Percentiles rank a stretch among this genome's conserved stretches.
These are phyloP conservation scores for Pachypanchax playfairii DNA, from an alignment of 2,113 vertebrate genomes.

Conservation along the genomic window DNA sequence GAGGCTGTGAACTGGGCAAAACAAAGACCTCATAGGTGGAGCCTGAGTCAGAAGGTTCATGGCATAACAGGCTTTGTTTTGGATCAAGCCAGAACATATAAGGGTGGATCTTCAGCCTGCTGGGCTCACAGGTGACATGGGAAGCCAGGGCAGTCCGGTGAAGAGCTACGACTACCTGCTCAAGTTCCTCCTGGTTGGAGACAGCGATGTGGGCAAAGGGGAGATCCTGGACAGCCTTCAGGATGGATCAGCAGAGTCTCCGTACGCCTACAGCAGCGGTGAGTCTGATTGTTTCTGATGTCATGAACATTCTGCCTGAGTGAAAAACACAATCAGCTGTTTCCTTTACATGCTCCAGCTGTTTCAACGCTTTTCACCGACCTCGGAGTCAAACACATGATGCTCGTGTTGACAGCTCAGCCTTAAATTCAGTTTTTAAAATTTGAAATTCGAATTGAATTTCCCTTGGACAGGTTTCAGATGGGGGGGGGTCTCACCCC, in stretches of 20 bases:
- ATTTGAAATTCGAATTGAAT: no score
- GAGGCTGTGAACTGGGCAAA: background rate
- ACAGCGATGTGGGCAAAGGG: constrained; percentile 96
- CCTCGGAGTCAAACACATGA: no score
- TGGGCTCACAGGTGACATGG: constrained; percentile 82
- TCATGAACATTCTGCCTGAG: no score
- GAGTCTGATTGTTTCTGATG: constrained; percentile 58
- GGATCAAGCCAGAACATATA: constrained; percentile 2
- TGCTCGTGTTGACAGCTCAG: no score
- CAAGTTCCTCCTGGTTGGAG: constrained; percentile 95
- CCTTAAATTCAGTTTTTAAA: no score
- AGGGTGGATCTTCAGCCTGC: constrained; percentile 7
- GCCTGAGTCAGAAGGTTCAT: constrained; percentile 16
- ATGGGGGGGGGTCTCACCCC: no score
- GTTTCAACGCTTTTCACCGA: no score
- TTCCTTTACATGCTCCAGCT: no score
- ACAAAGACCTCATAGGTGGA: constrained; percentile 17
- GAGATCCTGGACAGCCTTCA: constrained; percentile 97
- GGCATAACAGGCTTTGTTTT: constrained; percentile 42
- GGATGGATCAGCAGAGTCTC: constrained; percentile 94
- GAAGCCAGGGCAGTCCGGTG: constrained; percentile 95
- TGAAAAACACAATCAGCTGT: no score
- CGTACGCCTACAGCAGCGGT: constrained; percentile 98
- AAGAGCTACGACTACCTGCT: constrained; percentile 97
- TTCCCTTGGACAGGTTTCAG: no score